phyloP scores from a whole-genome alignment of 53 echinoderm and acorn worm species.

The Antedon mediterranea region DNA sequence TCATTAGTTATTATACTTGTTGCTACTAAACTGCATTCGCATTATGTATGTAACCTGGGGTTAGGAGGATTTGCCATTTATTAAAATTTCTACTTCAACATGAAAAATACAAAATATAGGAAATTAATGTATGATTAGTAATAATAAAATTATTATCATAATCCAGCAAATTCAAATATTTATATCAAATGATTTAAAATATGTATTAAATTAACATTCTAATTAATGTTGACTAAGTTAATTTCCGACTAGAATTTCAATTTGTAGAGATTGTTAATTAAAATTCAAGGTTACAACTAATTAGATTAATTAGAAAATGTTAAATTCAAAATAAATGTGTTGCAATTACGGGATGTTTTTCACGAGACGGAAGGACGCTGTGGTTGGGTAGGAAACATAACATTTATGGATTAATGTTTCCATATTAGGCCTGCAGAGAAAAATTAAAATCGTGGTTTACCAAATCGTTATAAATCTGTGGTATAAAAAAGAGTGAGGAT shows the following conservation, averaged over 20 bases:
- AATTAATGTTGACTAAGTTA: not conserved
- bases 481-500: not conserved
- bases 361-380: not conserved
- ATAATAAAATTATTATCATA: not conserved
- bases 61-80: too few species aligned
- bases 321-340: too few species aligned
- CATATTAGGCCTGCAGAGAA: not conserved
- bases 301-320: too few species aligned
- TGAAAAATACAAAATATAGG: too few species aligned
- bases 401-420: not conserved
- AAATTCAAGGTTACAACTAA: not conserved
- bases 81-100: too few species aligned
- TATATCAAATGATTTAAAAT: not conserved
- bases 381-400: not conserved
- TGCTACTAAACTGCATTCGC: too few species aligned
- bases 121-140: not conserved
- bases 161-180: not conserved
- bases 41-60: too few species aligned
- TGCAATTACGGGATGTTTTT: not conserved
- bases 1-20: too few species aligned
- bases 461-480: too few species aligned
- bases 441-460: not conserved
- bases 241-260: not conserved
- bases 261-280: not conserved
- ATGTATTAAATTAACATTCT: not conserved